Evolutionary conservation across 2,797 vertebrate species (phyloP), one percentile per base, ranked within the genome.

Genomic region (Poeciliopsis infans): DNA sequence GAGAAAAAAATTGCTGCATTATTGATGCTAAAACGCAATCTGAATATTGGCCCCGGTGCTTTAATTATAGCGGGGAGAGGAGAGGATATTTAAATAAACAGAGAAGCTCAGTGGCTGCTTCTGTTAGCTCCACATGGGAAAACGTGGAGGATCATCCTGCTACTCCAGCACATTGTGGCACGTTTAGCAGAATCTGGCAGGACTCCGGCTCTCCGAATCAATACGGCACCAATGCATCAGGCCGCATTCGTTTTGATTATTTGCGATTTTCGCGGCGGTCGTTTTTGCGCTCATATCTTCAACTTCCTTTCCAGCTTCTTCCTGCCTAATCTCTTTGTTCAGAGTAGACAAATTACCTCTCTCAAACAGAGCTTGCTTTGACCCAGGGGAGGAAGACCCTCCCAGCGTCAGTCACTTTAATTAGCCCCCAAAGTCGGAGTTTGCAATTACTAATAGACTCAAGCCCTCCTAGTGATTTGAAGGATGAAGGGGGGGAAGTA

Each of bases 271-370:
- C 83, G 91, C 88, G 43, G 86, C 94, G 94, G 96, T 96, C 94
- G 88, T 92, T 96, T 97, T 96, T 97, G 97, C 97, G 97, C 96
- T 97, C 97, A 95, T 97, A 97, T 98, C 98, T 98, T 97, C 97
- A 96, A 97, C 97, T 97, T 97, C 96, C 96, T 97, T 94, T 92
- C 95, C 96, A 93, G 97, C 96, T 96, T 96, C 96, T 96, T 95
- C 95, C 90, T 96, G 95, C 95, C 90, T 96, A 97, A 98, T 98
- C 97, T 96, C 95, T 98, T 98, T 97, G 97, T 98, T 98, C 97
- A 97, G 97, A 97, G 97, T 97, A 98, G 97, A 98, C 98, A 98
- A 98, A 98, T 99, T 97, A 97, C 97, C 96, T 97, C 98, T 96
- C 97, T 97, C 97, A 96, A 95, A 97, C 96, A 72, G 96, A 96